These are phyloP conservation scores for Pandemis corylana DNA, from an alignment of 2,888 invertebrate genomes.

Conservation along the genomic window DNA sequence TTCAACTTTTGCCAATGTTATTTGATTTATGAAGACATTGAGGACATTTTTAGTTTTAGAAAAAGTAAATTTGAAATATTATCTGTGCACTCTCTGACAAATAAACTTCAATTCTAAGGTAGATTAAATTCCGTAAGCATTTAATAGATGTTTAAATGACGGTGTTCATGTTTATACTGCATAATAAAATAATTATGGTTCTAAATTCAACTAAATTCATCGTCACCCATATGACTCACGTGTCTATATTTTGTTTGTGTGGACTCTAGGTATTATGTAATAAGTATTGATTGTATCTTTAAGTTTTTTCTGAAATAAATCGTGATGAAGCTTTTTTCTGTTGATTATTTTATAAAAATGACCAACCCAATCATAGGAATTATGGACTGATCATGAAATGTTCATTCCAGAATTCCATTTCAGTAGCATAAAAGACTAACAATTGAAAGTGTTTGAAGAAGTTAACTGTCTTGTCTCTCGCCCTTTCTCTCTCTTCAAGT, in stretches of 20 bases:
- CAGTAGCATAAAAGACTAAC: no score
- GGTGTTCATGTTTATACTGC: neutral
- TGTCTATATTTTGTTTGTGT: slow-evolving; percentile 54
- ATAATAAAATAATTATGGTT: neutral
- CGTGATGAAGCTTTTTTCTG: slow-evolving; percentile 20
- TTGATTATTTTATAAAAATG: neutral
- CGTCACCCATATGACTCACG: slow-evolving; percentile 38
- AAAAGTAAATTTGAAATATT: neutral
- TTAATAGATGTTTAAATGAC: slow-evolving; percentile 8
- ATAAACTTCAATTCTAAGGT: neutral
- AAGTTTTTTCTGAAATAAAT: slow-evolving; percentile 43
- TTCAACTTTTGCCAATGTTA: no score
- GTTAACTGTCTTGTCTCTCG: no score
- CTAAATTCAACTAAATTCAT: neutral
- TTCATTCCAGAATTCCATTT: no score
- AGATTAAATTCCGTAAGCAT: slow-evolving; percentile 20
- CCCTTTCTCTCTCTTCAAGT: no score
- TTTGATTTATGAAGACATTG: no score
- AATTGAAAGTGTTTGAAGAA: no score
- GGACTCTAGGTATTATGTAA: slow-evolving; percentile 47
- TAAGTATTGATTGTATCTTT: slow-evolving; percentile 42
- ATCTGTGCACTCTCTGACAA: neutral
- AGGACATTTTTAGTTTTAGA: no score
- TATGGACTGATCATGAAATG: no score
- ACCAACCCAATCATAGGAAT: no score